Base-by-base conservation (phyloP, 2,113 vertebrate genomes). In the Barnardius zonarius region DNA sequence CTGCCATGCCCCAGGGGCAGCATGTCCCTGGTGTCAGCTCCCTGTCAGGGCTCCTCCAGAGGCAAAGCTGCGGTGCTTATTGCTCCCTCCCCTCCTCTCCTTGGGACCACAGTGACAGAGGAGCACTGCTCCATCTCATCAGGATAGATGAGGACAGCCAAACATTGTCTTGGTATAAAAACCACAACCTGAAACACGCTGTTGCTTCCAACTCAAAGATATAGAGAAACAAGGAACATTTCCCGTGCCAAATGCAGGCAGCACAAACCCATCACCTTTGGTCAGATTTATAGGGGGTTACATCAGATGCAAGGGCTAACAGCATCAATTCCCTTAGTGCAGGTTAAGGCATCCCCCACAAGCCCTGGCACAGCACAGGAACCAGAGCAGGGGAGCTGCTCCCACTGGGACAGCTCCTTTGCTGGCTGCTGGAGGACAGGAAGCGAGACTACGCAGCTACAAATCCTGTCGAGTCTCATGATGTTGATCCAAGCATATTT, bases 341-440 rank as follows among this genome's bases (percentile, higher is more conserved):
- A 31, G 54, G 74, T 70, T 35, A 3, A 1, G 3, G 48, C 51
- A 80, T 10, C 33, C 35, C 55, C 30, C 41, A 23, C 10, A 10
- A 16, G 12, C 41, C 46, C 61, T 10, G 22, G 41, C 59, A 78
- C 35, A 35, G 69, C 62, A 24, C 39, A 22, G 62, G 22, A 48
- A 76, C 20, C 4, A 1, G 55, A 72, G 63, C 0, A 0, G 72
- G 31, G 72, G 39, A 88, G 82, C 41, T 82, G 84, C 73, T 88
- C 43, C 80, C 3, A 2, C 1, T 0, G 23, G 46, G 62, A 39
- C 0, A 6, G 39, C 31, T 37, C 61, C 70, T 64, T 16, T 35
- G 22, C 44, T 83, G 70, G 67, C 73, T 55, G 51, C 13, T 9
- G 5, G 64, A 76, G 59, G 48, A 25, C 31, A 72, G 62, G 94